Conservation (phyloP, 1,140 invertebrate species). For the Agrilus planipennis region DNA sequence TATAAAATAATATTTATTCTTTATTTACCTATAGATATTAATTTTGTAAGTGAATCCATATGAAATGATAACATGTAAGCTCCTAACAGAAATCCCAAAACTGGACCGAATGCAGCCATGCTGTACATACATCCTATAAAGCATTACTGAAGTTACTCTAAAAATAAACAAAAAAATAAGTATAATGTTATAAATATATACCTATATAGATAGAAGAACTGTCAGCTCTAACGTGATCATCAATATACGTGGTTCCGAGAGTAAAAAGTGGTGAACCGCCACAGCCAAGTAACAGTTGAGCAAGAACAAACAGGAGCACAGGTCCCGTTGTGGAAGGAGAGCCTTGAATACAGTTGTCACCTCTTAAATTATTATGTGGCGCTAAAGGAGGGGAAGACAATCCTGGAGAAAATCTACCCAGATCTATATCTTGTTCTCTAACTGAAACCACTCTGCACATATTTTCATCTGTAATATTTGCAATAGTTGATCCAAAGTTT, state of each 20-base stretch:
- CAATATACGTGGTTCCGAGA: conserved; percentile 78
- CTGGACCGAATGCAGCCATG: conserved; percentile 87
- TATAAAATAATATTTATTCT: no score
- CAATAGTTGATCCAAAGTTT: conserved; percentile 49
- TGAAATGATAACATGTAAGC: conserved; percentile 84
- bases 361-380: conserved; percentile 59
- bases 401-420: conserved; percentile 54
- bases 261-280: conserved; percentile 82
- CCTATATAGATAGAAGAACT: conserved; percentile 77
- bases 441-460: conserved; percentile 63
- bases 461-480: conserved; percentile 62
- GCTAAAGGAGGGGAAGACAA: conserved; percentile 56
- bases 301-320: conserved; percentile 75
- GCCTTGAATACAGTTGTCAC: conserved; percentile 71
- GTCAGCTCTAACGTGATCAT: conserved; percentile 75
- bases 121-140: conserved; percentile 78
- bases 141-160: conserved; percentile 14
- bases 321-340: conserved; percentile 66
- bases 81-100: conserved; percentile 79
- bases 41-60: conserved; percentile 68
- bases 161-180: no score
- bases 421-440: conserved; percentile 57
- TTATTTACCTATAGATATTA: conserved; percentile 57
- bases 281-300: conserved; percentile 78
- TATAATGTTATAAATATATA: conserved; percentile 30